phyloP scores from a whole-genome alignment of 2,797 vertebrate species.

The Anguilla megastoma region DNA sequence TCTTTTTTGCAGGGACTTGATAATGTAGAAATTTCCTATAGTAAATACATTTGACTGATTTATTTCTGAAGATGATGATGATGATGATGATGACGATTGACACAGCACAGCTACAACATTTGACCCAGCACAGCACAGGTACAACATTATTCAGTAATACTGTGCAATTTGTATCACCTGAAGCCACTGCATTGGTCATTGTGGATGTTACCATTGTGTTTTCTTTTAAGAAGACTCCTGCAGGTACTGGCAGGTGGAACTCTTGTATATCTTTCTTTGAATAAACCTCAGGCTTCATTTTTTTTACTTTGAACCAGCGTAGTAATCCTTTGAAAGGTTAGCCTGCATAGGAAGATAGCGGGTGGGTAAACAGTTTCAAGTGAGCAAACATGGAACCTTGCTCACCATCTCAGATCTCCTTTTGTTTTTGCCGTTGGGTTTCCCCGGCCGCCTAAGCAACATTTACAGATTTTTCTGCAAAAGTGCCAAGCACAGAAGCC shows the following conservation, averaged over 20 bases:
- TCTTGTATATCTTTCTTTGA: conserved; percentile 10
- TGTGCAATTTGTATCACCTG: neutral
- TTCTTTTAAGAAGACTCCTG: neutral
- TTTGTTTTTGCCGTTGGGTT: conserved; percentile 21
- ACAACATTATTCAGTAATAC: neutral
- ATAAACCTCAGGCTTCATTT: neutral
- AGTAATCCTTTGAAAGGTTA: neutral
- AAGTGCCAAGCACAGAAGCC: neutral
- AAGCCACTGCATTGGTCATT: neutral
- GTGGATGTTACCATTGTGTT: neutral
- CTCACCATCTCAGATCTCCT: conserved; percentile 18
- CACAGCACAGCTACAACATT: no score
- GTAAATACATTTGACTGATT: no score
- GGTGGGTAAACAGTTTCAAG: conserved; percentile 22
- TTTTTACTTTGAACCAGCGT: neutral
- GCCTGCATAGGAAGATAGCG: neutral
- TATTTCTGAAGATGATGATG: no score
- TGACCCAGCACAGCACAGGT: neutral
- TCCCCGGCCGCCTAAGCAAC: neutral
- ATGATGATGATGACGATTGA: no score
- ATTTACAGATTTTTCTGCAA: neutral
- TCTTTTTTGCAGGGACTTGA: no score
- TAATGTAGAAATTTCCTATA: no score
- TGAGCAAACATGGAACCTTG: neutral
- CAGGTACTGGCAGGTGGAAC: neutral